Evolutionary conservation across 2,888 invertebrate genomes (phyloP), one percentile per base, ranked within the genome.

Genomic region (Melinaea marsaeus): DNA sequence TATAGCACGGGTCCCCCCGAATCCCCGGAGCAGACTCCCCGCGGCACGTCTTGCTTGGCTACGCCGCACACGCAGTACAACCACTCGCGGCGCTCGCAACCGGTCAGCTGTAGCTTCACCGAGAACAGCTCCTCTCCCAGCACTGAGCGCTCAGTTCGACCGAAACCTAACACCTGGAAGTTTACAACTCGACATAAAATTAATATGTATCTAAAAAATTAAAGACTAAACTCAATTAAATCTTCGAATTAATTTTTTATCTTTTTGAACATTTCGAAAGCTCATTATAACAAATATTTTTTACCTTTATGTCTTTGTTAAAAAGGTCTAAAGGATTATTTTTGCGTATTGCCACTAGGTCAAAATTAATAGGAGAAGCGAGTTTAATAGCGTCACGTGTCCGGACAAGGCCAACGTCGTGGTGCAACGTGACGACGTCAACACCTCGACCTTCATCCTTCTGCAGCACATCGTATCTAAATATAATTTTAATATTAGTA

Each of bases 1-100:
- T 76, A 79, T 61, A 85, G 42, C 64, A 83, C 81, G 34, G 88
- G 87, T 60, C 88, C 89, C 60, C 88, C 89, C 35, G 87, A 88
- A 80, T 88, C 89, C 0, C 89, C 88, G 42, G 85, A 74, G 80
- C 89, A 88, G 63, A 88, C 88, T 66, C 85, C 87, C 61, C 79
- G 74, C 35, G 72, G 63, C 56, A 58, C 33, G 5, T 56, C 66
- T 5, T 45, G 56, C 42, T 60, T 58, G 37, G 60, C 62, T 69
- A 69, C 72, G 64, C 78, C 82, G 74, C 86, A 87, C 75, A 76
- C 72, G 75, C 84, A 85, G 72, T 78, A 79, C 64, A 70, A 57
- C 86, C 86, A 86, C 35, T 67, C 69, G 57, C 61, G 70, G 64
- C 84, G 84, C 68, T 73, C 81, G 76, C 88, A 88, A 61, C 48